A percentile compares a stretch with the other conserved stretches of the same genome.
Conservation (phyloP, 2,888 invertebrate species). For the Galerucella calmariensis region DNA sequence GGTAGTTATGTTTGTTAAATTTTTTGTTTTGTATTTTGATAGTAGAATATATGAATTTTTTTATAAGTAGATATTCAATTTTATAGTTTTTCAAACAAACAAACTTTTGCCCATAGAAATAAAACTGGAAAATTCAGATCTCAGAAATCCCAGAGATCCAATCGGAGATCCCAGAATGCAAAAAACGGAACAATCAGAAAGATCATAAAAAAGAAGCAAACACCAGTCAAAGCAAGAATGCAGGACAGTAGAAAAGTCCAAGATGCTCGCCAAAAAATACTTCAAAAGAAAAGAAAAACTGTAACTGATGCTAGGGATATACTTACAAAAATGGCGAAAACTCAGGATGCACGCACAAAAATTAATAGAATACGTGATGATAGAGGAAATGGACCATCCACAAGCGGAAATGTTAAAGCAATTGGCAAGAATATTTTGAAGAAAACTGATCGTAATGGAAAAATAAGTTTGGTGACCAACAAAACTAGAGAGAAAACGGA, state of each 20-base stretch:
- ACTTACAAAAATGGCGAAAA: conserved; percentile 79
- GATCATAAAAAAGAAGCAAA: conserved; percentile 14
- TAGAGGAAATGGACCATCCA: conserved; percentile 53
- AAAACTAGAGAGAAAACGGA: conserved; percentile 58
- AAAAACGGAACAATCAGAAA: conserved; percentile 19
- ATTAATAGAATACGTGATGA: conserved; percentile 73
- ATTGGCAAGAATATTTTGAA: conserved; percentile 66
- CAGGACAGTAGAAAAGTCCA: conserved; percentile 53
- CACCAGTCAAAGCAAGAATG: background rate
- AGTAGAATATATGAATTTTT: background rate
- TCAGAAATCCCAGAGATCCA: conserved; percentile 36
- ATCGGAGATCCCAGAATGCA: conserved; percentile 31
- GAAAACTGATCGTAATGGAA: conserved; percentile 68
- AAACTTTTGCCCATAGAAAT: conserved; percentile 37
- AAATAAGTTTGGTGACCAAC: conserved; percentile 68
- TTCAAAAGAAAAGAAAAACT: conserved; percentile 80
- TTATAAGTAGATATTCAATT: background rate
- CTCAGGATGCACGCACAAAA: conserved; percentile 79
- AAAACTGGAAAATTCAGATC: conserved; percentile 42
- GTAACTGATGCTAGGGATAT: conserved; percentile 85
- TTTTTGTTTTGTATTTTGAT: background rate
- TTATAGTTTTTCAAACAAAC: background rate
- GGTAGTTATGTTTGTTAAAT: background rate
- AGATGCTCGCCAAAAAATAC: conserved; percentile 83
- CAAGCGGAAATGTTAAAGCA: conserved; percentile 59